phyloP scores from a whole-genome alignment of 1,140 invertebrate genomes.

The Monomorium pharaonis region DNA sequence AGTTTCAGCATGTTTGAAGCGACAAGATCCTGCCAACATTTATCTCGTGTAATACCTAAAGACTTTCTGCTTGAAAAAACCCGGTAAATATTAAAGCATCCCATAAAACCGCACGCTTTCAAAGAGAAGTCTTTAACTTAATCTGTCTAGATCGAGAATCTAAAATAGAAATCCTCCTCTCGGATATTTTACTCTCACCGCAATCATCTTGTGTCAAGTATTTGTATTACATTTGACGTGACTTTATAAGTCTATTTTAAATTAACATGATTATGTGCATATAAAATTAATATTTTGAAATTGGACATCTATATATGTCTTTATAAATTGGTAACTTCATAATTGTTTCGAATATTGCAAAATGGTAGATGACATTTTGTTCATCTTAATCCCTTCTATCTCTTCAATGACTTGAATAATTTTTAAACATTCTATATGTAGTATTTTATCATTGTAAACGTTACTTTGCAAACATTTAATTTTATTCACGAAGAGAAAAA shows the following conservation, averaged over 20 bases:
- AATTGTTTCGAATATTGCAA: too few relatives aligned
- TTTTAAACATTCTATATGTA: too few relatives aligned
- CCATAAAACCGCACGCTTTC: not conserved
- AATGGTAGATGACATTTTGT: too few relatives aligned
- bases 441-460: not conserved
- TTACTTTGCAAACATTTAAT: not conserved
- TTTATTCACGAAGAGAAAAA: not conserved
- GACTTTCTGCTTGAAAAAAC: constrained; percentile 38
- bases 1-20: constrained; percentile 48
- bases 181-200: not conserved
- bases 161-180: not conserved
- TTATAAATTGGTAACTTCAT: too few relatives aligned
- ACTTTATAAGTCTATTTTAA: not conserved
- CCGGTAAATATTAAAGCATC: constrained; percentile 33
- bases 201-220: not conserved
- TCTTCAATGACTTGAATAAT: too few relatives aligned
- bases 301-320: too few relatives aligned
- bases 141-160: constrained; percentile 19
- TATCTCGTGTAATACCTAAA: constrained; percentile 34
- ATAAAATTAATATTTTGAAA: not conserved
- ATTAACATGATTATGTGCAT: not conserved
- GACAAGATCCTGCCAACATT: constrained; percentile 21
- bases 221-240: not conserved
- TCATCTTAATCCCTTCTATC: too few relatives aligned
- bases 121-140: constrained; percentile 30